Evolutionary conservation across 1,140 invertebrate species (phyloP), one percentile per base, ranked within the genome.

Genomic region (Lordiphosa stackelbergi): DNA sequence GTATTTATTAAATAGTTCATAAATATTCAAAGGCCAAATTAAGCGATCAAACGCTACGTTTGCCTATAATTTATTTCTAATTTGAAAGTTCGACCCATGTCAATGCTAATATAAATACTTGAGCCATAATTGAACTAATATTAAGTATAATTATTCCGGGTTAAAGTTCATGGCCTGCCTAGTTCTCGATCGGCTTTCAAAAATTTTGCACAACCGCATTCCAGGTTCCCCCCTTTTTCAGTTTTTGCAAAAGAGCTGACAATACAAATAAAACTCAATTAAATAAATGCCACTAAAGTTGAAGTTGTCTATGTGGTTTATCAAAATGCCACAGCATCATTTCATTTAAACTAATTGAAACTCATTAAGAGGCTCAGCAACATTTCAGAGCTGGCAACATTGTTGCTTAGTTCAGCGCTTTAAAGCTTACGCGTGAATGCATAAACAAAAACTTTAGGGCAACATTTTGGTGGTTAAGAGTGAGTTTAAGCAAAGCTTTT

Each of bases 291-390:
- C 48, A 31, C 22, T n/a, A 40, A 36, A 40, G 35, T 31, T 45
- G 52, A 9, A 52, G 24, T 28, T 36, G 56, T 62, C 36, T 58
- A 38, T 43, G 34, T 16, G 47, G 46, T 77, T 24, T 42, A 62
- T 72, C 53, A 59, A 71, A 61, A 53, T 55, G 57, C 38, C 24
- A 43, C 57, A 55, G 43, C 52, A 72, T 68, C 47, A 59, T 48
- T 77, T 63, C 52, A 65, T 65, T 74, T 53, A 53, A 74, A 60
- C 71, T 70, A 73, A 73, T 75, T 75, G 61, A 71, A 45, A 28
- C 45, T 56, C 53, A 75, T 75, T 66, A 62, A 63, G 46, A 13
- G 47, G 24, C 36, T 16, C 41, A 38, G 53, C 16, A 47, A 62
- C 47, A 40, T 53, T 13, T n/a, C 2, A 22, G 13, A 22, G 57